These are phyloP conservation scores for Acanthiza pusilla DNA, from an alignment of 2,797 vertebrate genomes.

Conservation along the genomic window DNA sequence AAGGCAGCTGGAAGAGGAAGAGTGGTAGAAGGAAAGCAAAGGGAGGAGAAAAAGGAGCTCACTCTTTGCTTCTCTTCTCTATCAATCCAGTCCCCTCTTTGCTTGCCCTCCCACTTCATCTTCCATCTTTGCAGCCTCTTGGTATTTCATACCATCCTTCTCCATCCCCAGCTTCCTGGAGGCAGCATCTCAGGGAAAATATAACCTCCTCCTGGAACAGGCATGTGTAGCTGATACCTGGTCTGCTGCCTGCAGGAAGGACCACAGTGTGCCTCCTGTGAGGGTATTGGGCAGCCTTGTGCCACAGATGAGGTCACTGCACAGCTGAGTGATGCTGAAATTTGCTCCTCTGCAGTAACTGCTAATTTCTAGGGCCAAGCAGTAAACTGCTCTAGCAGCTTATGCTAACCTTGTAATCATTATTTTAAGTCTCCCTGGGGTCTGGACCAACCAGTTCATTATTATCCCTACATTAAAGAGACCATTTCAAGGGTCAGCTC, in stretches of 20 bases:
- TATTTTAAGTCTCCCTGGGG: background rate
- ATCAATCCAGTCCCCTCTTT: background rate
- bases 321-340: background rate
- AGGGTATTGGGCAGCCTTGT: background rate
- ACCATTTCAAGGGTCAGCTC: background rate
- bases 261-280: background rate
- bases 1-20: background rate
- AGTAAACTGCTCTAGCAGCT: background rate
- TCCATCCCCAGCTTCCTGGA: background rate
- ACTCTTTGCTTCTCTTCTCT: background rate
- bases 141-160: background rate
- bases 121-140: background rate
- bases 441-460: background rate
- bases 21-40: background rate
- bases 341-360: background rate
- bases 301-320: background rate
- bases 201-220: background rate
- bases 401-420: background rate
- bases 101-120: background rate
- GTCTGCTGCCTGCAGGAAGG: background rate
- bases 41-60: background rate
- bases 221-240: background rate
- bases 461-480: background rate
- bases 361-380: background rate
- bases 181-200: background rate